A percentile compares a stretch with the other conserved stretches of the same genome.
Evolutionary conservation across 2,113 vertebrate genomes (phyloP).

Genomic region (Bathybates hornii): DNA sequence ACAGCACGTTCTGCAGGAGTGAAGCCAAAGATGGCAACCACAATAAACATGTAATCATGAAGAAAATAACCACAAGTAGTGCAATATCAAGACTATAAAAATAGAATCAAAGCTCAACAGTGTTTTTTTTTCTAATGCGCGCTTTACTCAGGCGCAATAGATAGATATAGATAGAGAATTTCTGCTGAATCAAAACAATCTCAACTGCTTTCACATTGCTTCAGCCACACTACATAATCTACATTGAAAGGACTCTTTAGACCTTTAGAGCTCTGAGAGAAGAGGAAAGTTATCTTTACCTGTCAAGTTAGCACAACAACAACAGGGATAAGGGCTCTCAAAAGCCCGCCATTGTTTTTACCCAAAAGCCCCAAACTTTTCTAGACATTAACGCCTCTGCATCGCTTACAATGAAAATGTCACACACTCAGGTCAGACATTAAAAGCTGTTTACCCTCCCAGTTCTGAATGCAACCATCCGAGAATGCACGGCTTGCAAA

Average conservation of each 20-base stretch:
- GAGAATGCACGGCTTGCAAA: not conserved
- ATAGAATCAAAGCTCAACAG: not conserved
- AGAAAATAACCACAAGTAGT: not conserved
- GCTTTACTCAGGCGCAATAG: not conserved
- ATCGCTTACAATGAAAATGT: not conserved
- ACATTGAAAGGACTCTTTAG: not conserved
- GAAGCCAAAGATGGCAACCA: not conserved
- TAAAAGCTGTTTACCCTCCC: not conserved
- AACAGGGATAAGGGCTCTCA: not conserved
- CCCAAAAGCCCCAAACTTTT: not conserved
- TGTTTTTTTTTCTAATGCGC: rapidly evolving
- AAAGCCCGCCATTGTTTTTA: not conserved
- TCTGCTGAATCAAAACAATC: not conserved
- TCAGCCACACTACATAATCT: not conserved
- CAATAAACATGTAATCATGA: not conserved
- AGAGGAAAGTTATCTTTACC: not conserved
- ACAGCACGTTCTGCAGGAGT: not conserved
- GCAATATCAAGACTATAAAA: not conserved
- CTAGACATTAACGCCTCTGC: not conserved
- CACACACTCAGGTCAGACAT: not conserved
- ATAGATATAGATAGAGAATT: not conserved
- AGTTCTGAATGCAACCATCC: not conserved
- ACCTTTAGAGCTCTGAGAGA: not conserved
- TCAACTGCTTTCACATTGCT: not conserved
- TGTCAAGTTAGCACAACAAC: not conserved